These are phyloP conservation scores for Chauna torquata DNA, from an alignment of 2,113 vertebrate species.

Conservation along the genomic window DNA sequence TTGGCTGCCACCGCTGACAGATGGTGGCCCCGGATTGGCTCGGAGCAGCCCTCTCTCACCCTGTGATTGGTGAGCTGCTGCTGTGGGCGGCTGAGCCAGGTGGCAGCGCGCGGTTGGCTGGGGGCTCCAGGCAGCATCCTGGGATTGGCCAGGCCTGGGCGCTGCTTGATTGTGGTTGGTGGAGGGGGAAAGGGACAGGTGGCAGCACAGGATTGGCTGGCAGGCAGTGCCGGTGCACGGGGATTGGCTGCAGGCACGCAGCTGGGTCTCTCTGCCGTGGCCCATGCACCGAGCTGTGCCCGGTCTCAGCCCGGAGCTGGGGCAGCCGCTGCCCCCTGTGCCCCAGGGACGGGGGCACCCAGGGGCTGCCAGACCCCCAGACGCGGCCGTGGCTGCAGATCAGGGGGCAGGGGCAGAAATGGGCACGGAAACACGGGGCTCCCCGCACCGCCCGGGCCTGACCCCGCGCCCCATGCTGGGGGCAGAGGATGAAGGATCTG, in stretches of 20 bases:
- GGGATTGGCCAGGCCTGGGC: background rate
- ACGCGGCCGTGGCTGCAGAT: fast-evolving
- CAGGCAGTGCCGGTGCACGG: fast-evolving
- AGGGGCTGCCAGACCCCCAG: background rate
- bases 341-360: fast-evolving
- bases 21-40: background rate
- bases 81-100: background rate
- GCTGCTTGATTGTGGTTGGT: background rate
- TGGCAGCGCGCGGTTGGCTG: background rate
- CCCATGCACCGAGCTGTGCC: background rate
- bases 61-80: conserved; percentile 8
- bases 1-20: background rate
- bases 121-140: fast-evolving
- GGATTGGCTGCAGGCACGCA: background rate
- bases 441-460: background rate
- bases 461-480: background rate
- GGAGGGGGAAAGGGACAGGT: background rate
- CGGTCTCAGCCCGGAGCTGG: fast-evolving
- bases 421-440: background rate
- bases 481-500: fast-evolving
- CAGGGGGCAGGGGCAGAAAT: fast-evolving
- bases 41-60: fast-evolving
- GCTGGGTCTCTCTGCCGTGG: fast-evolving
- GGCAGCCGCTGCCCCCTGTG: background rate
- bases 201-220: background rate